These are phyloP conservation scores for Pseudobourletiella spinata DNA, from an alignment of 1,140 invertebrate genomes.

Conservation along the genomic window DNA sequence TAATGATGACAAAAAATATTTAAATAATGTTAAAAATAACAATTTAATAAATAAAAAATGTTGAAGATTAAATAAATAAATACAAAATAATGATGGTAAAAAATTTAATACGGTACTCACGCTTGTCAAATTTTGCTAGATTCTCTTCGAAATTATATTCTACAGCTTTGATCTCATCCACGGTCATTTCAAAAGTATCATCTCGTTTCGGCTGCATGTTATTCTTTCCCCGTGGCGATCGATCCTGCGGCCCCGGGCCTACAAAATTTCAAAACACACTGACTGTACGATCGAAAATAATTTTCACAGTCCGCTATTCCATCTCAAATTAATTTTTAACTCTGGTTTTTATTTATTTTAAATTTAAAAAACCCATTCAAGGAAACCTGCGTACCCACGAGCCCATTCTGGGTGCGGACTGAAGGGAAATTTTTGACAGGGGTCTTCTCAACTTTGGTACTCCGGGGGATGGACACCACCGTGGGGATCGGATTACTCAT, in stretches of 20 bases:
- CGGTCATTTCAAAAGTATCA: constrained; percentile 21
- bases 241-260: background rate
- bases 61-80: too few species aligned
- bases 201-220: background rate
- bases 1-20: too few species aligned
- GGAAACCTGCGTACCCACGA: too few species aligned
- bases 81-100: too few species aligned
- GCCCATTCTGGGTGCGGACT: background rate
- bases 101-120: constrained; percentile 12
- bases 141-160: constrained; percentile 32
- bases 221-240: background rate
- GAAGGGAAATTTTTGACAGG: background rate
- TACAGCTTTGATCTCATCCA: constrained; percentile 19
- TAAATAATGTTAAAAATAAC: too few species aligned
- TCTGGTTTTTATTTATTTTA: too few species aligned
- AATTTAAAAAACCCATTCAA: too few species aligned
- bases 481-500: background rate
- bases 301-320: too few species aligned
- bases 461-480: background rate
- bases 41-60: too few species aligned
- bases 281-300: too few species aligned
- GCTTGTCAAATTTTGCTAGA: constrained; percentile 26
- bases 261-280: too few species aligned
- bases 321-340: too few species aligned
- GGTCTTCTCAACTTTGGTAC: background rate